Conservation (phyloP, 2,888 invertebrate species). For the Empis stercorea region DNA sequence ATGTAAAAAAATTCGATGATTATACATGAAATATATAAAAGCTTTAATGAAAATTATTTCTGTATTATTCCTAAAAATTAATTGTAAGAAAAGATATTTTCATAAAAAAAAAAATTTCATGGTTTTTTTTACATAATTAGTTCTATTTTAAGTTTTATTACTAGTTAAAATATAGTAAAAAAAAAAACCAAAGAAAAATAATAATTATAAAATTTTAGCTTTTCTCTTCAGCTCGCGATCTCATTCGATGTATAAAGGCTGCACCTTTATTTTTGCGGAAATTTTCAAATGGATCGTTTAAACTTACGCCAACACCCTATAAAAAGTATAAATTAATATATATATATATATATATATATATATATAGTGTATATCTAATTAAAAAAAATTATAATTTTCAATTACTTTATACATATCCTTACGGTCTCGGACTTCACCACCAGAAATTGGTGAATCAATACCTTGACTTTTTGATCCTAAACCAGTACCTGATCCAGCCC, state of each 20-base stretch:
- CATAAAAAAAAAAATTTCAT: too few species aligned
- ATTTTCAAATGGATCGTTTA: constrained; percentile 93
- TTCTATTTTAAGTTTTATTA: too few species aligned
- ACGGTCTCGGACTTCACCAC: constrained; percentile 78
- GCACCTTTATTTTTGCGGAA: constrained; percentile 93
- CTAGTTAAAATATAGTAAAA: too few species aligned
- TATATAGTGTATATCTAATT: background rate
- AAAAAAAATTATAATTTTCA: background rate
- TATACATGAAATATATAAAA: too few species aligned
- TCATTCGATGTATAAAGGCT: constrained; percentile 88
- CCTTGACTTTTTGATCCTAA: constrained; percentile 92
- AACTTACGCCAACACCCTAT: constrained; percentile 78
- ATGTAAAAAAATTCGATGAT: too few species aligned
- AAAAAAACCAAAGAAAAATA: too few species aligned
- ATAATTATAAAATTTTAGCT: constrained; percentile 13
- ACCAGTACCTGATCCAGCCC: constrained; percentile 80
- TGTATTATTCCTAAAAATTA: too few species aligned
- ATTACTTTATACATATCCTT: constrained; percentile 76
- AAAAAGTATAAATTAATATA: constrained; percentile 6
- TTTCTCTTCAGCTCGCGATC: constrained; percentile 71
- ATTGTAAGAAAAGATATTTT: too few species aligned
- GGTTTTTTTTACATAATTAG: too few species aligned
- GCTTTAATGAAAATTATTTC: too few species aligned
- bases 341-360: background rate
- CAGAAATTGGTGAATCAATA: constrained; percentile 86